Conservation (phyloP, 2,888 invertebrate species). For the Dolomedes plantarius region DNA sequence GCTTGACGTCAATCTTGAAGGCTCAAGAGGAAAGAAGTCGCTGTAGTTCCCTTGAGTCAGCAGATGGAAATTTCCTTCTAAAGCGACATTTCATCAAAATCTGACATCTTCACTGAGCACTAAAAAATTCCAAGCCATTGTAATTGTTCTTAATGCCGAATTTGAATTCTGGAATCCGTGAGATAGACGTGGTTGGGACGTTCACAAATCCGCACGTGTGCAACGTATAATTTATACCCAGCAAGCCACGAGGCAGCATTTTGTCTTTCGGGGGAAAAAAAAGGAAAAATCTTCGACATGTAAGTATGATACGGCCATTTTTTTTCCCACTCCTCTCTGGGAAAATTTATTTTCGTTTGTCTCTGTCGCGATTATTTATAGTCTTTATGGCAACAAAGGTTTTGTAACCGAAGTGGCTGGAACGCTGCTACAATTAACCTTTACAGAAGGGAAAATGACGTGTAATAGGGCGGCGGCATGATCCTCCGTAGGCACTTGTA, state of each 20-base stretch:
- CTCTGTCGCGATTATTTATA: conserved; percentile 63
- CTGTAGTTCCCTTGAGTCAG: too few species aligned
- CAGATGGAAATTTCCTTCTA: too few species aligned
- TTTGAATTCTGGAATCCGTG: too few species aligned
- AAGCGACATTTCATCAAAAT: too few species aligned
- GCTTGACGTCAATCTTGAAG: too few species aligned
- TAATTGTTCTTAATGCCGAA: too few species aligned
- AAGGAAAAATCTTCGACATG: conserved; percentile 32
- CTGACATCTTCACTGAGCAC: too few species aligned
- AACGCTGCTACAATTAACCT: conserved; percentile 67
- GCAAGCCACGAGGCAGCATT: conserved; percentile 20
- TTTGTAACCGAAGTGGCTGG: conserved; percentile 68
- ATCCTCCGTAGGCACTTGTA: conserved; percentile 17
- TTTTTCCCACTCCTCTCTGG: conserved; percentile 6
- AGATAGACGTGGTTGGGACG: too few species aligned
- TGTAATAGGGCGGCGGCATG: conserved; percentile 48
- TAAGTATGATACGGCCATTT: conserved; percentile 26
- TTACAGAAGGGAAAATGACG: conserved; percentile 61
- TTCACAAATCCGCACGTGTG: background rate
- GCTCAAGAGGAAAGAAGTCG: too few species aligned
- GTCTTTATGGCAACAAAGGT: conserved; percentile 66
- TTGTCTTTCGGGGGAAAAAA: conserved; percentile 52
- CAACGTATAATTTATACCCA: conserved; percentile 3
- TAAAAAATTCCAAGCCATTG: too few species aligned
- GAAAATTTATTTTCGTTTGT: conserved; percentile 70